A percentile compares a stretch with the other conserved stretches of the same genome.
Conservation (phyloP, 2,113 vertebrate genomes). For the Gambusia affinis region DNA sequence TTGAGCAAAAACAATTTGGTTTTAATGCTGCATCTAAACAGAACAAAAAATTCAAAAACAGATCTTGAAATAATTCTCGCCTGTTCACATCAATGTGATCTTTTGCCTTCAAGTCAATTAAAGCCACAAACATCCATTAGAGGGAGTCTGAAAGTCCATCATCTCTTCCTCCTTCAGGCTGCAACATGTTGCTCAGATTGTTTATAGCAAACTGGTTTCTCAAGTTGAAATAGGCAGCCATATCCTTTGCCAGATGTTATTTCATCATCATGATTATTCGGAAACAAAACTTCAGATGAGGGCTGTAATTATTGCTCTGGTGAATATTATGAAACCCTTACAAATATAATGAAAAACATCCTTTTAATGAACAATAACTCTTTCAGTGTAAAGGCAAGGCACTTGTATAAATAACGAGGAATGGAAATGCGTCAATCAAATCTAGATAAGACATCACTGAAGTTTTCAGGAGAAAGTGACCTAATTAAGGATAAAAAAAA, state of each 20-base stretch:
- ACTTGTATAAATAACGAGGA: not conserved
- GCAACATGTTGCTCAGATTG: not conserved
- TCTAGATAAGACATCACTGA: not conserved
- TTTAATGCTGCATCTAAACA: not conserved
- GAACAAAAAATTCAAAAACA: not conserved
- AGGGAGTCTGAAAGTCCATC: not conserved
- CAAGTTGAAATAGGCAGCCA: not conserved
- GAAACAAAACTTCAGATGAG: not conserved
- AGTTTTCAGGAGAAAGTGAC: not conserved
- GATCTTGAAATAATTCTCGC: not conserved
- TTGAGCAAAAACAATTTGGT: not conserved
- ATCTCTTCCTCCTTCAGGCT: slow-evolving; percentile 4
- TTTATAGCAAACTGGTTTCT: slow-evolving; percentile 11
- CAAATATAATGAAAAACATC: no score
- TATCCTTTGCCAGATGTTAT: not conserved
- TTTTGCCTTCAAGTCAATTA: slow-evolving; percentile 43
- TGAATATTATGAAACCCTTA: no score
- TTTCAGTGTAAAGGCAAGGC: no score
- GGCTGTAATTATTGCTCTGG: no score
- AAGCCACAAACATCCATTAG: slow-evolving; percentile 27
- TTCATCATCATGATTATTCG: not conserved
- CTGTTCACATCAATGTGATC: not conserved
- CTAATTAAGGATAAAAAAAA: not conserved
- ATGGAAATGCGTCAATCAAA: not conserved
- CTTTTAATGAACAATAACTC: no score